Base-by-base conservation (phyloP, 2,888 invertebrate genomes). In the Catocala nupta region DNA sequence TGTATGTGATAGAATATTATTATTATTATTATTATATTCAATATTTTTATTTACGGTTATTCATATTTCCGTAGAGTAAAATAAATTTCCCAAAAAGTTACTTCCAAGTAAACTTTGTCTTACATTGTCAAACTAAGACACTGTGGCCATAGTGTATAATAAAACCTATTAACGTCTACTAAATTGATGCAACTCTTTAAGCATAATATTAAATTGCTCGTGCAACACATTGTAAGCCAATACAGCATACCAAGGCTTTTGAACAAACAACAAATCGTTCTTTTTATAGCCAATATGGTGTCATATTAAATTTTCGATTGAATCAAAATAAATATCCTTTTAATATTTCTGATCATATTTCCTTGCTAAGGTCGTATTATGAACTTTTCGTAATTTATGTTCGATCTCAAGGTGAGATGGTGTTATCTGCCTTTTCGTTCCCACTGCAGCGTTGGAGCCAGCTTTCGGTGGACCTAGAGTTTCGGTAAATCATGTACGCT, bases 331-430 rank as follows among this genome's bases (percentile, higher is more conserved):
- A 60, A 60, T 55, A 60, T 55, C 50, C 60, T 60, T 55, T 60
- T 50, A 55, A 55, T 59, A 59, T 59, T 54, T 13, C 42, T 33
- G 49, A 54, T 59, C 48, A 54, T 60, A 60, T 60, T 55, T 55
- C 55, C 55, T 60, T 50, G 16, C 42, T 8, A 44, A 55, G 55
- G 55, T 60, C 59, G 54, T 34, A 34, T 60, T 60, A 60, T 60
- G 55, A 55, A 51, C 34, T 60, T 25, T 25, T 60, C 36, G 43
- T 55, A 55, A 60, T 55, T 60, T 55, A 60, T 60, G 44, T 55
- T 47, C 51, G 5, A 44, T 47, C 39, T 33, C 16, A 5, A 16
- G 49, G 50, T 11, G 44, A 56, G 56, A 56, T 42, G 42, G 33
- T n/a, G 42, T 2, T 56, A 42, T 16, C 12, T 12, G 50, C 43